Evolutionary conservation across 2,888 invertebrate genomes (phyloP).

Genomic region (Drosophila limbata): DNA sequence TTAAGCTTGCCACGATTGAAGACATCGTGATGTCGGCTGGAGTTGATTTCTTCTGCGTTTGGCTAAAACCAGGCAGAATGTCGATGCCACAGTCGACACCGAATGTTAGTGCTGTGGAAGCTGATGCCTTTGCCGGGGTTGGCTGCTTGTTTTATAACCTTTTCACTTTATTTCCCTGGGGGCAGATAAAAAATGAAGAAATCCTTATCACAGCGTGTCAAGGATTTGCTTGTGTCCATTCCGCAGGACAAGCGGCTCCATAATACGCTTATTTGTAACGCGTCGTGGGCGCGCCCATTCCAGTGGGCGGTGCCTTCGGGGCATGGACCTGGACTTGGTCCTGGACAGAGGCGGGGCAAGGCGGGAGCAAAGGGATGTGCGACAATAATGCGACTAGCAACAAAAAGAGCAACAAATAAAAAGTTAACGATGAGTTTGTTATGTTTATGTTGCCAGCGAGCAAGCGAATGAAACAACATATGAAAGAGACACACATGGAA

Average conservation of each 20-base stretch:
- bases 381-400: conserved; percentile 73
- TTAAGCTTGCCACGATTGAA: conserved; percentile 44
- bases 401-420: conserved; percentile 77
- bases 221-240: conserved; percentile 81
- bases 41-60: conserved; percentile 64
- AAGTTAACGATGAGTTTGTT: conserved; percentile 82
- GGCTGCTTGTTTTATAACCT: conserved; percentile 82
- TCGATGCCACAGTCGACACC: conserved; percentile 1
- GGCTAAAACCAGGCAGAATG: conserved; percentile 9
- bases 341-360: background rate
- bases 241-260: conserved; percentile 74
- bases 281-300: conserved; percentile 64
- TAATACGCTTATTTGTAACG: conserved; percentile 82
- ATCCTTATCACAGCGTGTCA: conserved; percentile 83
- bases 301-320: conserved; percentile 20
- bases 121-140: conserved; percentile 26
- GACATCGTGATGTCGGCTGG: conserved; percentile 23
- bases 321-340: conserved; percentile 13
- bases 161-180: conserved; percentile 83
- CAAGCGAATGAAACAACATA: conserved; percentile 76
- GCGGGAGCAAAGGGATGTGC: conserved; percentile 25
- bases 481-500: conserved; percentile 10
- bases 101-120: background rate
- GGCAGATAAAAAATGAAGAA: conserved; percentile 83
- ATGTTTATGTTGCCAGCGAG: conserved; percentile 74